These are phyloP conservation scores for Suillia variegata DNA, from an alignment of 2,888 invertebrate species.

Conservation along the genomic window DNA sequence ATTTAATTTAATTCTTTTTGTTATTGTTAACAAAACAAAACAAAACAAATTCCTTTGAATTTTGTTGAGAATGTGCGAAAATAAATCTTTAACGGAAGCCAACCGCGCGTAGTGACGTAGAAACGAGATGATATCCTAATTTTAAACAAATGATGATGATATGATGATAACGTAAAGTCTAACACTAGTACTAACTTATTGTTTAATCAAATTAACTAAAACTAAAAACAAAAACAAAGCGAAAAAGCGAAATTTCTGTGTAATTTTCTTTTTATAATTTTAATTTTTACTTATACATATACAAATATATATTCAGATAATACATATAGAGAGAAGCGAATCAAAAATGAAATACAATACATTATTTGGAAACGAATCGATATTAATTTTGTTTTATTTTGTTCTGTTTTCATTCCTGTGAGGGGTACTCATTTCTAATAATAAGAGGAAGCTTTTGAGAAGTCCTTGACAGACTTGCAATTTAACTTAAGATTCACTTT, in stretches of 20 bases:
- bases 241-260: too few species aligned
- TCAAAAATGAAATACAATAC: neutral
- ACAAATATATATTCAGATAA: neutral
- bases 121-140: too few species aligned
- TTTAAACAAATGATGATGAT: neutral
- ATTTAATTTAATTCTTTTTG: neutral
- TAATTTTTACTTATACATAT: slow-evolving; percentile 17
- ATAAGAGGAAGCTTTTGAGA: too few species aligned
- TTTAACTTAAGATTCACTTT: too few species aligned
- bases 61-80: neutral
- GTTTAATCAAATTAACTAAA: slow-evolving; percentile 11
- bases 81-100: too few species aligned
- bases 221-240: too few species aligned
- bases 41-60: slow-evolving; percentile 4
- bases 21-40: slow-evolving; percentile 5
- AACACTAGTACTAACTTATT: slow-evolving; percentile 18
- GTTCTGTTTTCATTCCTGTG: too few species aligned
- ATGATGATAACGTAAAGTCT: too few species aligned
- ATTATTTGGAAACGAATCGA: neutral
- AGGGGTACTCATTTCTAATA: too few species aligned
- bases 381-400: neutral
- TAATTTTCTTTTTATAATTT: slow-evolving; percentile 19
- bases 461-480: too few species aligned
- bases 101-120: too few species aligned
- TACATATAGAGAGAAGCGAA: neutral